Evolutionary conservation across 1,140 invertebrate species (phyloP).

Genomic region (Platorchestia sp.): DNA sequence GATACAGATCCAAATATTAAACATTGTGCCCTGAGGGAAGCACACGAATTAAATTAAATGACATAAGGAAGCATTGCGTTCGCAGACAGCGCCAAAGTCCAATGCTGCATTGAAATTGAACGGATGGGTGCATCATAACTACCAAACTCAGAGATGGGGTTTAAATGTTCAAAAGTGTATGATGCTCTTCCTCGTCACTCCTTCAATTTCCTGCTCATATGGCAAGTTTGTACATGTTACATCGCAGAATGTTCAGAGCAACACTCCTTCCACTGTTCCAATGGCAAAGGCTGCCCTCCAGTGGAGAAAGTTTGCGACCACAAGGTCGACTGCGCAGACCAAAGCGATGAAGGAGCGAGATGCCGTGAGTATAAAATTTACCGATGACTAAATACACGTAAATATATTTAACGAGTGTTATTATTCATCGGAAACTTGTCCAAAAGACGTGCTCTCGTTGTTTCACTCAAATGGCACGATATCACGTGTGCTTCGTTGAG

Average conservation of each 20-base stretch:
- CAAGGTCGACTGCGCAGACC: background rate
- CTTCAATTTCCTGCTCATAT: no score
- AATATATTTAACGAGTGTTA: no score
- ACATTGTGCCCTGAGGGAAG: no score
- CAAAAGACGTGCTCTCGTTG: no score
- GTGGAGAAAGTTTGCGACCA: background rate
- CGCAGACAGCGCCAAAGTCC: background rate
- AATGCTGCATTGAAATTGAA: background rate
- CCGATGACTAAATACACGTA: background rate
- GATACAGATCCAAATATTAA: no score
- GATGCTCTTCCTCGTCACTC: background rate
- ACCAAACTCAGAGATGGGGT: background rate
- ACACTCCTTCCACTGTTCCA: background rate
- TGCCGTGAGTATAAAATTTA: background rate
- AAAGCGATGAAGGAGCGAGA: background rate
- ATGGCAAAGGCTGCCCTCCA: slow-evolving; percentile 25
- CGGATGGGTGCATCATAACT: background rate
- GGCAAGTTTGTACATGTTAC: no score
- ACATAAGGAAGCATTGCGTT: background rate
- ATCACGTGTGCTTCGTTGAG: background rate
- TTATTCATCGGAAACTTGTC: no score
- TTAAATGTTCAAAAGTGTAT: background rate
- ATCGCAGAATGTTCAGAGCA: background rate
- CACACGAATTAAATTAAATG: no score
- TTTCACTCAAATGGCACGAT: background rate